phyloP scores from a whole-genome alignment of 2,113 vertebrate species.

The Saguinus midas region DNA sequence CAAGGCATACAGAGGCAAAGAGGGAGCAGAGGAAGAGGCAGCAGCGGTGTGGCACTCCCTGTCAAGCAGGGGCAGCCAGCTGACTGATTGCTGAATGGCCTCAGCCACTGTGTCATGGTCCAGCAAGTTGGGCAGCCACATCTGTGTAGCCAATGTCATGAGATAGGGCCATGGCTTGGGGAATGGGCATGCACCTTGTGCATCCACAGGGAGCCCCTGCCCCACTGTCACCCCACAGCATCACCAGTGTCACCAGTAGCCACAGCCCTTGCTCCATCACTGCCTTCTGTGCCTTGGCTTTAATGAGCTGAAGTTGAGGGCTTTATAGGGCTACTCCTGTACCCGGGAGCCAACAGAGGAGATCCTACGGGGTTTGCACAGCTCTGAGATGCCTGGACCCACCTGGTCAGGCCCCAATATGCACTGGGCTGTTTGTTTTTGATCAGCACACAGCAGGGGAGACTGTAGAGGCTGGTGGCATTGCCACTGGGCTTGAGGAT shows the following conservation, averaged over 20 bases:
- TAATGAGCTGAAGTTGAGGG: neutral
- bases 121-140: conserved; percentile 90
- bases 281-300: conserved; percentile 28
- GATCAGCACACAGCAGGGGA: neutral
- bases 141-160: conserved; percentile 88
- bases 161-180: conserved; percentile 87
- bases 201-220: conserved; percentile 82
- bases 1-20: conserved; percentile 89
- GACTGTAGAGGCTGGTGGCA: neutral
- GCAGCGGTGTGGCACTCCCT: conserved; percentile 88
- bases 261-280: neutral
- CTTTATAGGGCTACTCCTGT: neutral
- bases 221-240: conserved; percentile 40
- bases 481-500: neutral
- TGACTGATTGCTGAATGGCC: conserved; percentile 88
- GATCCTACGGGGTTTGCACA: neutral
- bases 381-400: neutral
- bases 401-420: neutral
- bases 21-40: conserved; percentile 91
- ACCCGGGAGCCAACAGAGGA: neutral
- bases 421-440: neutral
- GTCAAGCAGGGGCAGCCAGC: conserved; percentile 89
- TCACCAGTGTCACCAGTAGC: conserved; percentile 53
- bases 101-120: conserved; percentile 87
- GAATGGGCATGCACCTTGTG: conserved; percentile 84